phyloP scores from a whole-genome alignment of 1,140 invertebrate genomes.

The Vollenhovia emeryi region DNA sequence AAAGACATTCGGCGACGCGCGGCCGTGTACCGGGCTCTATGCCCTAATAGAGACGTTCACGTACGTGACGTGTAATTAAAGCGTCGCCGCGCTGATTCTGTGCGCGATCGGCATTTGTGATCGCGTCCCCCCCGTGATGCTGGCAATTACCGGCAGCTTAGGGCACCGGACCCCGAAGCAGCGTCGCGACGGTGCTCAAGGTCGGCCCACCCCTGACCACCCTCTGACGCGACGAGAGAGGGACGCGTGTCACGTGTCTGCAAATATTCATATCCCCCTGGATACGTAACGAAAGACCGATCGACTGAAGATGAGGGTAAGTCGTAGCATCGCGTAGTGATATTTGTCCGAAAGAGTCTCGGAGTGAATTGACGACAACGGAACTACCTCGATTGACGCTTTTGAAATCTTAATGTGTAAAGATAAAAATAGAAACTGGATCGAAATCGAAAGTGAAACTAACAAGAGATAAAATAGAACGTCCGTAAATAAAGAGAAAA shows the following conservation, averaged over 20 bases:
- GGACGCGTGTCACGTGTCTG: slow-evolving; percentile 46
- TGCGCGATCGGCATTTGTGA: slow-evolving; percentile 45
- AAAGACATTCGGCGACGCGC: slow-evolving; percentile 10
- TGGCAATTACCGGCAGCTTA: slow-evolving; percentile 54
- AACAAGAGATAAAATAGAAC: not conserved
- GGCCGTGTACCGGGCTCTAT: not conserved
- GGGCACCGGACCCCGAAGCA: slow-evolving; percentile 15
- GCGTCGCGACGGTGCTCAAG: slow-evolving; percentile 19
- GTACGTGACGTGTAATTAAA: slow-evolving; percentile 59
- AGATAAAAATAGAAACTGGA: not conserved
- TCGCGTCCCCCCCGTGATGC: slow-evolving; percentile 51
- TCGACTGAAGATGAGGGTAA: not conserved
- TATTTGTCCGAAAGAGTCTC: not conserved
- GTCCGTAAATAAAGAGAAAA: not conserved
- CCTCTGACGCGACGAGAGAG: slow-evolving; percentile 17
- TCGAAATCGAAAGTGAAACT: not conserved
- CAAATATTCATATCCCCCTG: slow-evolving; percentile 44
- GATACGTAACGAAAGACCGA: not conserved
- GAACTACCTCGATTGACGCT: not conserved
- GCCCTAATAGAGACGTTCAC: slow-evolving; percentile 22
- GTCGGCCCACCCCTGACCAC: slow-evolving; percentile 35
- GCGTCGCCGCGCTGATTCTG: slow-evolving; percentile 18
- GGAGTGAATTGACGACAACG: not conserved
- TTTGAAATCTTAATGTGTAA: not conserved
- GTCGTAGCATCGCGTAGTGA: not conserved